Base-by-base conservation (phyloP, 1,140 invertebrate genomes). In the Adoxophyes honmai region DNA sequence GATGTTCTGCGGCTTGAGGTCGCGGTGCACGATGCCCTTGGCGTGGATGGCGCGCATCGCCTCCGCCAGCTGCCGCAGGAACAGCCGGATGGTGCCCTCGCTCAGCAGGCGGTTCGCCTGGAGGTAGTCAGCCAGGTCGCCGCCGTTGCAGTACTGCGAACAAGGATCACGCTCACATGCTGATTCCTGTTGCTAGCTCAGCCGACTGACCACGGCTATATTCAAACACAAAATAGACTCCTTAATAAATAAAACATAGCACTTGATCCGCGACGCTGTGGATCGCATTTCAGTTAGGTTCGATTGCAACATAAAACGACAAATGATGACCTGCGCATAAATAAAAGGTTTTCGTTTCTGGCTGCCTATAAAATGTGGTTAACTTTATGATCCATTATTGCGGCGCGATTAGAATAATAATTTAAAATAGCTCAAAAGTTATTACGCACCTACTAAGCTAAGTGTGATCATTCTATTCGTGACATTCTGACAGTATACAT, bases 1-100 rank as follows among this genome's bases (percentile, higher is more conserved):
- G 77, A 99, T 98, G 88, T 99, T 99, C 90, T 99, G 98, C 60
- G 98, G 98, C 88, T 99, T 99, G 70, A 99, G 91, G 92, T 99
- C 99, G 74, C 99, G 92, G 86, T 99, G 99, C 48, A 99, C 97
- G 76, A 99, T 98, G 73, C 97, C 98, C 91, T 99, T 99, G 59
- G 94, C 95, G 90, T 98, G 95, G 60, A 99, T 91, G 11, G 98
- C 98, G 84, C 97, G 95, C 97, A 99, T 98, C 34, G 98, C 98
- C 75, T 95, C 97, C 66, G 98, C 98, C 77, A 99, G 93, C 90
- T 99, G 98, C 68, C 94, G 92, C 34, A 99, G 91, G 91, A 99
- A 99, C 64, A 98, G 91, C 59, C 97, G 91, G 66, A 99, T 99
- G 0, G 98, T 99, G 75, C 98, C 96, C 90, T 99, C 98, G 89